phyloP scores from a whole-genome alignment of 2,797 vertebrate species.

The Megaceryle alcyon region DNA sequence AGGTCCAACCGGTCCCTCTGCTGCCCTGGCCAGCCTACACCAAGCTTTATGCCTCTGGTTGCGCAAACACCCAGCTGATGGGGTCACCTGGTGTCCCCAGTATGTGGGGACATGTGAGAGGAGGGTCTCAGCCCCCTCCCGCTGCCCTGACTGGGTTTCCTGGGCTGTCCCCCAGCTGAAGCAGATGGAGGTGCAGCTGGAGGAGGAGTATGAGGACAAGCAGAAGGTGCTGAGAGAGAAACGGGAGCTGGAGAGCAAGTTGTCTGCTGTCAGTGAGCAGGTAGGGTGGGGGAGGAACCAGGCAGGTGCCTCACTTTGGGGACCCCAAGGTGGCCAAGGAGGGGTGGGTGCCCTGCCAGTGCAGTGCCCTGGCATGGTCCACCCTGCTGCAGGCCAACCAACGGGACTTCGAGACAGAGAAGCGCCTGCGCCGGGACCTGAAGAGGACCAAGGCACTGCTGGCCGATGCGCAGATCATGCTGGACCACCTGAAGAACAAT shows the following conservation, averaged over 20 bases:
- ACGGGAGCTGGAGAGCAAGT: constrained; percentile 91
- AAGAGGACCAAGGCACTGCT: constrained; percentile 96
- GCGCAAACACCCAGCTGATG: fast-evolving
- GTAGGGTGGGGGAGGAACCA: constrained; percentile 58
- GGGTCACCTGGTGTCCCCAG: neutral
- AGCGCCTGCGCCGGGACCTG: constrained; percentile 92
- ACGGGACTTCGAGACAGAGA: constrained; percentile 91
- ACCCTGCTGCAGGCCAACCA: constrained; percentile 82
- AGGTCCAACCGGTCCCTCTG: constrained; percentile 8
- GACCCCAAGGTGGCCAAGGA: fast-evolving
- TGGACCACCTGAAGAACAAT: constrained; percentile 97
- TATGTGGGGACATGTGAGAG: neutral
- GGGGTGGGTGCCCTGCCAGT: fast-evolving
- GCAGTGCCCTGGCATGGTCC: fast-evolving
- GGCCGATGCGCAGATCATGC: constrained; percentile 95
- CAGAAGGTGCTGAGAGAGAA: constrained; percentile 96
- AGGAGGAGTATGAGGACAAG: constrained; percentile 96
- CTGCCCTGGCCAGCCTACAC: neutral
- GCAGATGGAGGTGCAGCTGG: constrained; percentile 95
- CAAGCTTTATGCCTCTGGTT: neutral
- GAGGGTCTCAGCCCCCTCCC: neutral
- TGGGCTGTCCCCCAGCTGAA: constrained; percentile 83
- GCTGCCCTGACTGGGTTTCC: fast-evolving
- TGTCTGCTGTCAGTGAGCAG: constrained; percentile 88
- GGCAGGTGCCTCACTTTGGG: neutral